phyloP scores from a whole-genome alignment of 2,797 vertebrate species.

The Emydoidea blandingii region DNA sequence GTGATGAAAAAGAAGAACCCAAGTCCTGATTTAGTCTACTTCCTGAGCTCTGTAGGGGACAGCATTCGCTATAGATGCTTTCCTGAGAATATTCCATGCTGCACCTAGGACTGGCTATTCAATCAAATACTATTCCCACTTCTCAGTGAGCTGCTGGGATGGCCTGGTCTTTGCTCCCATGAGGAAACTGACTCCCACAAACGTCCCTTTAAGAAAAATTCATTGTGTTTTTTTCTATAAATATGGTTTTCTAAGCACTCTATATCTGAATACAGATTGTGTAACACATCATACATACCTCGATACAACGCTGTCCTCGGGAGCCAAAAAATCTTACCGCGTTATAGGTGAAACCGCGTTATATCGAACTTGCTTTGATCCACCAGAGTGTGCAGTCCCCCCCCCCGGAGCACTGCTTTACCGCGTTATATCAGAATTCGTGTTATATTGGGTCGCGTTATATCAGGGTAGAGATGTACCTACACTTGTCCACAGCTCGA shows the following conservation, averaged over 20 bases:
- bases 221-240: background rate
- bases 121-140: background rate
- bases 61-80: background rate
- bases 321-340: no score
- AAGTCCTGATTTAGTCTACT: background rate
- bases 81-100: background rate
- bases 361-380: no score
- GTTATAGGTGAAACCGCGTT: no score
- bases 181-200: background rate
- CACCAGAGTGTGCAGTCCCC: no score
- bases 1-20: background rate
- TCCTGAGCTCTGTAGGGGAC: background rate
- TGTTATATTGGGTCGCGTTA: no score
- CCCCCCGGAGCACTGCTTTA: no score
- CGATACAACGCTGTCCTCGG: no score
- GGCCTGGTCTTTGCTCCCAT: background rate
- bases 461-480: background rate
- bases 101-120: background rate
- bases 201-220: background rate
- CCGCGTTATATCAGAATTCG: no score
- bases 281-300: background rate
- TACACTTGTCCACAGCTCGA: background rate
- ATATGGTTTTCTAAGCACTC: background rate
- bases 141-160: background rate
- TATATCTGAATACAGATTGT: background rate